Base-by-base conservation (phyloP, 2,888 invertebrate species). In the Luperina testacea region DNA sequence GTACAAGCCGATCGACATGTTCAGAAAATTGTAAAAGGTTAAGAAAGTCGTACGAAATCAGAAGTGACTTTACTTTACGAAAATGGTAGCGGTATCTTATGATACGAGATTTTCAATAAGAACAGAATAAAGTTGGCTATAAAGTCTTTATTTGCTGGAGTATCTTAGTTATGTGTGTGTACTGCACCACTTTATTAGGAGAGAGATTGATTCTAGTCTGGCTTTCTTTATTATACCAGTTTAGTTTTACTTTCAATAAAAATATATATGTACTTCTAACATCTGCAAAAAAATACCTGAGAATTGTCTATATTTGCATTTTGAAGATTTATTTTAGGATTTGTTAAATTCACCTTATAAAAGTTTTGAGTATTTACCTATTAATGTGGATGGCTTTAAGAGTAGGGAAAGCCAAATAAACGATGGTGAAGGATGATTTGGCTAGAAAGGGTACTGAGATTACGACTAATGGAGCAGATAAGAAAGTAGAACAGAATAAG, bases 181-280 rank as follows among this genome's bases (percentile, higher is more conserved):
- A 69, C 64, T 69, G 53, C 32, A 13, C 38, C 27, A 51, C 74
- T 72, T 48, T 82, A 72, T 72, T 86, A 75, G 72, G 72, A 83
- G 76, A 38, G 57, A 75, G 53, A 75, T 76, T 77, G 69, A 65
- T 51, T 71, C 75, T 57, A 71, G 81, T 71, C 75, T 83, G 17
- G 65, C 68, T 85, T 84, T 87, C 87, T 84, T 78, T 76, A 72
- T 63, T 71, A 73, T 20, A 77, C 69, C 53, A 61, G 69, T 80
- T 74, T 73, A 13, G 42, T 72, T 78, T 82, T 86, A 27, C 73
- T 82, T 85, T 82, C 67, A 73, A 82, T 48, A 75, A 4, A 84
- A 68, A 78, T 68, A 78, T 68, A 69, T 8, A 78, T 68, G 64
- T 8, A 69, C 69, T 77, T 27, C 1, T 72, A 24, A 24, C 32